Evolutionary conservation across 2,113 vertebrate genomes (phyloP), one percentile per base, ranked within the genome.

Genomic region (Pogonocichla stellata): DNA sequence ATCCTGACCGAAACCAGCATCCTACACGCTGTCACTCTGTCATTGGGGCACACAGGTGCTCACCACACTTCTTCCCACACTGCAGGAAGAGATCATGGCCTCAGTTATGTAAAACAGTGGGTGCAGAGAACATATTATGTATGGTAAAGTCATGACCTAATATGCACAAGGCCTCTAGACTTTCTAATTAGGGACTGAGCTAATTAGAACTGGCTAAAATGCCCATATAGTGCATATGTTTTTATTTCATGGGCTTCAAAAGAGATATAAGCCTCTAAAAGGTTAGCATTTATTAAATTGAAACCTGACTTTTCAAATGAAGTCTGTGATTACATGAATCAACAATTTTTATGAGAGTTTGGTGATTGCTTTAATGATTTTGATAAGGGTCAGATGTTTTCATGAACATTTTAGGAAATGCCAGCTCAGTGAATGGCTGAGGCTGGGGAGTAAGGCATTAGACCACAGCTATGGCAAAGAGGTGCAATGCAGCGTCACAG

Each of bases 1-100:
- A 79, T 61, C 73, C 92, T 50, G 62, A 91, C 85, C 5, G 67
- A 92, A 93, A 97, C 84, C 82, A 82, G 58, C 91, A 62, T 85
- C 88, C 84, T 84, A 73, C 86, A 83, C 78, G 67, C 60, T 6
- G 0, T 20, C 20, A 2, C 43, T 17, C 31, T 47, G 28, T 5
- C 28, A 9, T 0, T 29, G 23, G 75, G 43, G 53, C 66, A 74
- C 57, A 34, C 87, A 50, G 79, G 92, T 93, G 93, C 90, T 36
- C 31, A 19, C 42, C 33, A 16, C 16, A 11, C 56, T 87, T 19
- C 92, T 74, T 85, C 86, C 86, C 71, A 38, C 71, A 65, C 80
- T 64, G 81, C 62, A 86, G 90, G 95, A 90, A 92, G 69, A 83
- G 80, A 90, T 64, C 69, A 2, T 24, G 60, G n/a, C 51, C 75